Conservation (phyloP, 2,888 invertebrate species). For the Apotomis turbidana region DNA sequence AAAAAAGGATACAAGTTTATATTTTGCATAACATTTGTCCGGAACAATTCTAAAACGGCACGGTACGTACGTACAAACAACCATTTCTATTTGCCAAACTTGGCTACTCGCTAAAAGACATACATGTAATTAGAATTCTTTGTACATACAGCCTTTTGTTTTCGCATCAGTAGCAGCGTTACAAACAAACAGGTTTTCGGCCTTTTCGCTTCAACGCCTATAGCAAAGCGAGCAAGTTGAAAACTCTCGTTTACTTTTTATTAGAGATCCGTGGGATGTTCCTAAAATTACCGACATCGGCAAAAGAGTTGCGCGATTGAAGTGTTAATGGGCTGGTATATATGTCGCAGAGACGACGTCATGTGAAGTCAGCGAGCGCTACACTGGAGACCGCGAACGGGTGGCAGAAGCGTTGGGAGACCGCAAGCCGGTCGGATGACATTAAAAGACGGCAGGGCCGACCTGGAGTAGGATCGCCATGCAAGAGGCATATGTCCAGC, state of each 20-base stretch:
- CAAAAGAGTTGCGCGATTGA: no score
- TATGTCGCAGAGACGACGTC: no score
- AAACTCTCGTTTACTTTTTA: constrained; percentile 20
- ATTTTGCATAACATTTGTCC: not conserved
- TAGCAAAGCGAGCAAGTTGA: constrained; percentile 17
- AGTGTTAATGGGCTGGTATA: no score
- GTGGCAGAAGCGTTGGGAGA: no score
- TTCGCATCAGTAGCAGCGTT: not conserved
- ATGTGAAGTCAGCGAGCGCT: no score
- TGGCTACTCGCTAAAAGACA: not conserved
- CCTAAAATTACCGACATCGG: not conserved
- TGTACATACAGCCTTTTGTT: not conserved
- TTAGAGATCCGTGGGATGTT: not conserved
- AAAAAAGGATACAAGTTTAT: not conserved
- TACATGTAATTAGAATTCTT: not conserved
- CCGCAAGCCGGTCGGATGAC: no score
- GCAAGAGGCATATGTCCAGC: no score
- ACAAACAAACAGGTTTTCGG: constrained; percentile 13
- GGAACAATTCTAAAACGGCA: not conserved
- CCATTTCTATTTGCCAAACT: not conserved
- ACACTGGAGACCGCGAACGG: no score
- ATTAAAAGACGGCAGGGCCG: no score
- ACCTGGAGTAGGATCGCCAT: no score
- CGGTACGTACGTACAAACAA: not conserved
- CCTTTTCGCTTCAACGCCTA: constrained; percentile 16